These are phyloP conservation scores for Polia nebulosa DNA, from an alignment of 2,888 invertebrate genomes.

Conservation along the genomic window DNA sequence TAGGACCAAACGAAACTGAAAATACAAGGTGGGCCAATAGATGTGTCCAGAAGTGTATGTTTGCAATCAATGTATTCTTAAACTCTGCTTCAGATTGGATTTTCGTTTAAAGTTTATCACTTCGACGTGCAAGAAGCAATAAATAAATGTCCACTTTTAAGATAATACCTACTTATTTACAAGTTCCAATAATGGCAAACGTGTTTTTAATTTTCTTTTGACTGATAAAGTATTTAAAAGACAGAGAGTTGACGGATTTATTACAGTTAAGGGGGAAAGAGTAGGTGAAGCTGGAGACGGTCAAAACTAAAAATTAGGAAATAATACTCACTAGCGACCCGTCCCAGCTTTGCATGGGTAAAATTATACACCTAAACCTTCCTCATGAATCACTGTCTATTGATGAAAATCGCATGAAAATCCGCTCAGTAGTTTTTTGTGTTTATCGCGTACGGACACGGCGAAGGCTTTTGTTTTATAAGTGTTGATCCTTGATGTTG, in stretches of 20 bases:
- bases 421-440: too few relatives aligned
- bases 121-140: slow-evolving; percentile 20
- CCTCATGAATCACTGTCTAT: too few relatives aligned
- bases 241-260: slow-evolving; percentile 8
- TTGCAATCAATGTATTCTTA: slow-evolving; percentile 3
- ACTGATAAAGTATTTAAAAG: slow-evolving; percentile 39
- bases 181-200: slow-evolving; percentile 30
- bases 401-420: too few relatives aligned
- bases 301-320: not conserved
- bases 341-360: too few relatives aligned
- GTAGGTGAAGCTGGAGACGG: not conserved
- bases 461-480: too few relatives aligned
- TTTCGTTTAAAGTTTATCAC: slow-evolving; percentile 22
- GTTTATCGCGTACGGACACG: too few relatives aligned
- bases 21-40: too few relatives aligned
- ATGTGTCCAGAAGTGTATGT: too few relatives aligned
- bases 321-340: too few relatives aligned
- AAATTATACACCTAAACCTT: too few relatives aligned
- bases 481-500: too few relatives aligned
- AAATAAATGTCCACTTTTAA: slow-evolving; percentile 44
- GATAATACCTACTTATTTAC: slow-evolving; percentile 33
- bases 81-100: not conserved
- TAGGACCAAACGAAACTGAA: too few relatives aligned
- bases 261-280: not conserved
- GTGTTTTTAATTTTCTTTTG: slow-evolving; percentile 26